phyloP scores from a whole-genome alignment of 2,888 invertebrate genomes.

The Sesia apiformis region DNA sequence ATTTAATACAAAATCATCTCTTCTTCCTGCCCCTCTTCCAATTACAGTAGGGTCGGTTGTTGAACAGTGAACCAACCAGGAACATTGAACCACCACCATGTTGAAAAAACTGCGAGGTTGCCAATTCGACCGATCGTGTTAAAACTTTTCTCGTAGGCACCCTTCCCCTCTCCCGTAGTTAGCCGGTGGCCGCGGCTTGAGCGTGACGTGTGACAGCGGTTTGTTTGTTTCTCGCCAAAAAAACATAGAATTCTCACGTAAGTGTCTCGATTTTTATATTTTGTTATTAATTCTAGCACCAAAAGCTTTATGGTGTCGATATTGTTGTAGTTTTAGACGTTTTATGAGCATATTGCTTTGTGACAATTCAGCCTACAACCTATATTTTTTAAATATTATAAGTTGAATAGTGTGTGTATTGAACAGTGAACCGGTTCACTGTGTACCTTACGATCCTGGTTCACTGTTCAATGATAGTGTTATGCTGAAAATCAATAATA shows the following conservation, averaged over 20 bases:
- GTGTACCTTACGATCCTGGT: too few species aligned
- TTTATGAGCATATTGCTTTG: conserved; percentile 1
- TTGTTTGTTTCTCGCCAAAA: conserved; percentile 7
- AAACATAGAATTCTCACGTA: conserved; percentile 4
- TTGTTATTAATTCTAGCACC: conserved; percentile 4
- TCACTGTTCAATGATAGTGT: conserved; percentile 5
- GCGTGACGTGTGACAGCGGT: conserved; percentile 5
- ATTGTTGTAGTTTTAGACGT: conserved; percentile 4
- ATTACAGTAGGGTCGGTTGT: conserved; percentile 2
- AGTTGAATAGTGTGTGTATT: conserved; percentile 5
- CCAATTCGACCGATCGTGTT: too few species aligned
- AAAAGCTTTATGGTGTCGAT: conserved; percentile 4
- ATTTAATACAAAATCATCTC: too few species aligned
- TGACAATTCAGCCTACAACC: conserved; percentile 3
- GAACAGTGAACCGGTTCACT: too few species aligned
- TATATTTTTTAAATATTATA: conserved; percentile 5
- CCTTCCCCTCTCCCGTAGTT: conserved; percentile 4
- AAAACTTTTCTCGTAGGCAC: conserved; percentile 1
- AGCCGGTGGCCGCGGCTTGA: conserved; percentile 5
- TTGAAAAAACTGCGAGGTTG: conserved; percentile 1
- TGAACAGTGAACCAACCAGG: conserved; percentile 5
- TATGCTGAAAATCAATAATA: conserved; percentile 6
- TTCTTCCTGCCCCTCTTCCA: too few species aligned
- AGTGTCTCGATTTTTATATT: conserved; percentile 5
- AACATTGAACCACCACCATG: conserved; percentile 2